These are phyloP conservation scores for Morone saxatilis DNA, from an alignment of 2,113 vertebrate species.

Conservation along the genomic window DNA sequence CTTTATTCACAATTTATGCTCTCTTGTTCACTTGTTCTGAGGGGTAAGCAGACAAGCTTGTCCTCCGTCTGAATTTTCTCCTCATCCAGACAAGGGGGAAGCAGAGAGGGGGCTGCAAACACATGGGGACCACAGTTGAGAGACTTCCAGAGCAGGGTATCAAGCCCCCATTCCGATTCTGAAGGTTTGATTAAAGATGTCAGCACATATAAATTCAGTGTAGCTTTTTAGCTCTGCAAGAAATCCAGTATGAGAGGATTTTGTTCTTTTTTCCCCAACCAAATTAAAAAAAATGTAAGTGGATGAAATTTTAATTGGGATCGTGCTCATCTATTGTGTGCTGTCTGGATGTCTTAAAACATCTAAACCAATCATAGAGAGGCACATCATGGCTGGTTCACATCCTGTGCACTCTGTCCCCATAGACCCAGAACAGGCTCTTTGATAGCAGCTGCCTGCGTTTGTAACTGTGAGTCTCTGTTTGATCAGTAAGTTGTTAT, in stretches of 20 bases:
- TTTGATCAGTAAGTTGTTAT: constrained; percentile 49
- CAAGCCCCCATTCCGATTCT: constrained; percentile 42
- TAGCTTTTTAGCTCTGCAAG: constrained; percentile 31
- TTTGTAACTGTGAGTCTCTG: constrained; percentile 33
- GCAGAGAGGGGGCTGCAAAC: constrained; percentile 48
- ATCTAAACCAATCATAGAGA: constrained; percentile 52
- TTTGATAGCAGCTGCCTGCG: constrained; percentile 44
- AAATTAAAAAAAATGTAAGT: constrained; percentile 56
- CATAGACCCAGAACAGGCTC: constrained; percentile 47
- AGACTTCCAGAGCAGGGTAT: constrained; percentile 43
- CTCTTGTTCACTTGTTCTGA: constrained; percentile 68
- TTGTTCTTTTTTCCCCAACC: background rate
- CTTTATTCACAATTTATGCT: constrained; percentile 74
- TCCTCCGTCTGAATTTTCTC: constrained; percentile 53
- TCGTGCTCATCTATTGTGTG: constrained; percentile 45
- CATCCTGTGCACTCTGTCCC: constrained; percentile 62
- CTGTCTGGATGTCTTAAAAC: constrained; percentile 37
- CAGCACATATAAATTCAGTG: constrained; percentile 41
- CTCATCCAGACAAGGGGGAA: constrained; percentile 48
- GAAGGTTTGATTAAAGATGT: constrained; percentile 70
- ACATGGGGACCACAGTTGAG: constrained; percentile 30
- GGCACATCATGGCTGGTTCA: constrained; percentile 44
- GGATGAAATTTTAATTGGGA: constrained; percentile 65
- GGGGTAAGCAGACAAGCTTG: constrained; percentile 59
- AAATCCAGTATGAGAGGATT: constrained; percentile 12